Evolutionary conservation across 2,888 invertebrate genomes (phyloP).

Genomic region (Spilosoma lubricipeda): DNA sequence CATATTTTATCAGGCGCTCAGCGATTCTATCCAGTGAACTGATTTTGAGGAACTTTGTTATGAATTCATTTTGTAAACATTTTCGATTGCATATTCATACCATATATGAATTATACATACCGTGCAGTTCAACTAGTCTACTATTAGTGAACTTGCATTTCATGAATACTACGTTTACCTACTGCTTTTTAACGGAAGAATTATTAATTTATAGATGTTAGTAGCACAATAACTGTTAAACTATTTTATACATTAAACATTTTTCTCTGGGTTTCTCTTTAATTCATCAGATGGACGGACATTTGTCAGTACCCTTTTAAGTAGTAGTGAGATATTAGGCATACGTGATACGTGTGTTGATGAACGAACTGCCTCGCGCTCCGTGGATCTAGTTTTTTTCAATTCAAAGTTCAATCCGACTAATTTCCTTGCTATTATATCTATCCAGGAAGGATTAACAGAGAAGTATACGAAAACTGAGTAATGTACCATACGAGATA

Average conservation of each 20-base stretch:
- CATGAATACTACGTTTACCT: not conserved
- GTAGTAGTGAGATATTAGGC: not conserved
- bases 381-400: not conserved
- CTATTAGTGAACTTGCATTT: not conserved
- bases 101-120: not conserved
- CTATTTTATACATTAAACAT: not conserved
- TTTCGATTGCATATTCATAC: not conserved
- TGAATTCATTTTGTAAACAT: constrained; percentile 3
- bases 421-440: not conserved
- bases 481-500: too few relatives aligned
- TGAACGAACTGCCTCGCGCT: not conserved
- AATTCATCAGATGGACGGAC: not conserved
- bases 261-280: not conserved
- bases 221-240: not conserved
- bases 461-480: not conserved
- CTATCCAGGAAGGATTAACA: not conserved
- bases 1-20: constrained; percentile 44
- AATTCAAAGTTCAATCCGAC: not conserved
- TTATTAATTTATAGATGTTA: not conserved
- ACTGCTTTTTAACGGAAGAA: not conserved
- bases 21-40: constrained; percentile 16
- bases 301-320: not conserved
- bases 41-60: constrained; percentile 15
- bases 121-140: not conserved
- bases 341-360: not conserved